Conservation (phyloP, 2,113 vertebrate species). For the Shinisaurus crocodilurus region DNA sequence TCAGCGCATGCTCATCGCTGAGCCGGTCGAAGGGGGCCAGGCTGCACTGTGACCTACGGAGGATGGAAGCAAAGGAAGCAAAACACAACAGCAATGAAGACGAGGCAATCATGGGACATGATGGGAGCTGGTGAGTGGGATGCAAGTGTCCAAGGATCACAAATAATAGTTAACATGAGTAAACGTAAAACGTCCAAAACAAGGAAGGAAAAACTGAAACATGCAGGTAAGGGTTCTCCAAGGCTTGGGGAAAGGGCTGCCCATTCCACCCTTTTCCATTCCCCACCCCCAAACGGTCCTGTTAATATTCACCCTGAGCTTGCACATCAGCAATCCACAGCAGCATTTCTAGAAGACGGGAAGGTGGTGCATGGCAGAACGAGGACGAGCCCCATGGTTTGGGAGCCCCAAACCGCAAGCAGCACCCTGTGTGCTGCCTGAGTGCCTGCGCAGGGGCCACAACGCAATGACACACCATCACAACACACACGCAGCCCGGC, state of each 20-base stretch:
- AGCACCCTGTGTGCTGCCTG: too few relatives aligned
- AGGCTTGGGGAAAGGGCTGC: too few relatives aligned
- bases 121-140: background rate
- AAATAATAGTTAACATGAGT: background rate
- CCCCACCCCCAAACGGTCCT: background rate
- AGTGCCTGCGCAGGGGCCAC: too few relatives aligned
- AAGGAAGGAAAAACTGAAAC: background rate
- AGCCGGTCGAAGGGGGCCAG: constrained; percentile 55
- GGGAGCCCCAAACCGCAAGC: too few relatives aligned
- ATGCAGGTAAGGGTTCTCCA: background rate
- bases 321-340: background rate
- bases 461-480: too few relatives aligned
- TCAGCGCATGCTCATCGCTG: constrained; percentile 80
- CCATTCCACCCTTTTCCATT: background rate
- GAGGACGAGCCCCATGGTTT: background rate
- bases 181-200: background rate
- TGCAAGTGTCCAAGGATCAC: background rate
- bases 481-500: too few relatives aligned
- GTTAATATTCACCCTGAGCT: background rate
- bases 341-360: background rate
- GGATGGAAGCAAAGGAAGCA: constrained; percentile 71
- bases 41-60: constrained; percentile 71
- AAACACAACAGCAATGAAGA: constrained; percentile 51
- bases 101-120: constrained; percentile 18
- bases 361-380: background rate